A percentile compares a stretch with the other conserved stretches of the same genome.
Conservation (phyloP, 1,140 invertebrate genomes). For the Oppia nitens region DNA sequence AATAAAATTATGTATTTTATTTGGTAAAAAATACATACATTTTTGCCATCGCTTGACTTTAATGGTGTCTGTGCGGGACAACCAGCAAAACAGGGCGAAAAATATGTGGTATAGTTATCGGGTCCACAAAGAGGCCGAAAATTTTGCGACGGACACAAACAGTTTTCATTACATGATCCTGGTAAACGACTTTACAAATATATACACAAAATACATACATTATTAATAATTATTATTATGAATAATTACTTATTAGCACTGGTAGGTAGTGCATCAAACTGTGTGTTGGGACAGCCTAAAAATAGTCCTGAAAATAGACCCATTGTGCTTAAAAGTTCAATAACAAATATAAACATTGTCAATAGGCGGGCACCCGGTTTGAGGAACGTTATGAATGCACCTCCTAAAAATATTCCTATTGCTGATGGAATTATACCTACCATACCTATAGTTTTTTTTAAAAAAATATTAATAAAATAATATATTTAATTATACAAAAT, state of each 20-base stretch:
- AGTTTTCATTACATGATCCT: conserved; percentile 22
- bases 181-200: background rate
- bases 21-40: too few species aligned
- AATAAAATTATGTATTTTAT: too few species aligned
- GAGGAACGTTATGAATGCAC: conserved; percentile 45
- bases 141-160: conserved; percentile 18
- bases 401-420: conserved; percentile 47
- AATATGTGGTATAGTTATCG: conserved; percentile 56
- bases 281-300: conserved; percentile 45
- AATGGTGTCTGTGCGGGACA: too few species aligned
- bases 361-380: conserved; percentile 47
- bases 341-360: conserved; percentile 52
- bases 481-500: too few species aligned
- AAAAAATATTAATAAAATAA: too few species aligned
- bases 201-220: background rate
- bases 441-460: too few species aligned
- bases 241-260: too few species aligned
- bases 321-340: conserved; percentile 42
- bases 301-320: conserved; percentile 48
- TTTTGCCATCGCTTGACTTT: too few species aligned
- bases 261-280: too few species aligned
- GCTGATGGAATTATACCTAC: conserved; percentile 53
- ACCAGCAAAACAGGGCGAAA: conserved; percentile 72
- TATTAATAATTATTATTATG: background rate
- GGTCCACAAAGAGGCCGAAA: conserved; percentile 47